phyloP scores from a whole-genome alignment of 2,797 vertebrate genomes.

The Enteromius mattozi region DNA sequence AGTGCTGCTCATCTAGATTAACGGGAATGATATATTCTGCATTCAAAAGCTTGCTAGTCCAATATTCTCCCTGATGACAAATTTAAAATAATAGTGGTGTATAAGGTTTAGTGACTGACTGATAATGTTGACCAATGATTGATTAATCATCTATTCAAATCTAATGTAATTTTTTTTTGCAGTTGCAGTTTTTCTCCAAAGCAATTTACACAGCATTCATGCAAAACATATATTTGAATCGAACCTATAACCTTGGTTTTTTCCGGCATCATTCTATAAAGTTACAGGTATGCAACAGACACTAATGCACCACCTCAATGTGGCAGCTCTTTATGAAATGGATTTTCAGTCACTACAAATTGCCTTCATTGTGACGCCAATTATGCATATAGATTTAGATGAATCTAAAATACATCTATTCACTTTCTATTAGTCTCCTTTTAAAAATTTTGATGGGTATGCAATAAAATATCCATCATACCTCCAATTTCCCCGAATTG shows the following conservation, averaged over 20 bases:
- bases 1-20: not conserved
- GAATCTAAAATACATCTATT: not conserved
- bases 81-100: not conserved
- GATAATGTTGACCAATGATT: not conserved
- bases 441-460: not conserved
- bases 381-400: constrained; percentile 2
- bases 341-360: not conserved
- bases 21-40: not conserved
- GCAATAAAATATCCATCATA: constrained; percentile 27
- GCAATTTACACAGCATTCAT: not conserved
- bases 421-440: not conserved
- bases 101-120: not conserved
- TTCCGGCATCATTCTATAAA: not conserved
- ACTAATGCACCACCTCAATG: not conserved
- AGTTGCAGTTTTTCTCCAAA: not conserved
- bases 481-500: not conserved
- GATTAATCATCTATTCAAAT: not conserved
- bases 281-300: not conserved
- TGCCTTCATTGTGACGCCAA: not conserved
- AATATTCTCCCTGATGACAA: not conserved
- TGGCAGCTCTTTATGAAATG: not conserved
- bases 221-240: not conserved
- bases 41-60: not conserved
- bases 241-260: not conserved
- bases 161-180: not conserved